Evolutionary conservation across 2,113 vertebrate genomes (phyloP), one percentile per base, ranked within the genome.

Genomic region (Hippocampus comes): DNA sequence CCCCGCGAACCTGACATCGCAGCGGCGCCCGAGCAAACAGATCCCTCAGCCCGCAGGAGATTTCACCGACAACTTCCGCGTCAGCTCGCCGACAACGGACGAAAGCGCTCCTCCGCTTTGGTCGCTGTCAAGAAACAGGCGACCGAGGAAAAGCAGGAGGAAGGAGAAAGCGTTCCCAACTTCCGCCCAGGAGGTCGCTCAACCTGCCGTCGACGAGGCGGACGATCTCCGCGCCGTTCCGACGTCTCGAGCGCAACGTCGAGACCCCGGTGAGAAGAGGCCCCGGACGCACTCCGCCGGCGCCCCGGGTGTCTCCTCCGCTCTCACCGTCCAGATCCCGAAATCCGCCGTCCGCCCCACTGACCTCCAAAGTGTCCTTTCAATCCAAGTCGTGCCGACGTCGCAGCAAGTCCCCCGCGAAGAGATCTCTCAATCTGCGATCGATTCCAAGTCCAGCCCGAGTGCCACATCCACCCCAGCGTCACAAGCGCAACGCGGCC

Each of bases 91-190:
- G 23, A 59, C 64, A 67, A 60, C 71, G 75, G 51, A 82, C 77
- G 74, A 80, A 79, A 46, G 59, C 21, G 3, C 68, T 27, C 9
- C 64, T 67, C 41, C 20, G 12, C 12, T 8, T 21, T 1, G 18
- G 10, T 21, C n/a, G 12, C 5, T 3, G 23, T 11, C 23, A 46
- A 79, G 78, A 76, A 48, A 15, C 21, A 80, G 53, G 65, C 71
- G 63, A 51, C 42, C 57, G 59, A 80, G 59, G 59, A 82, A 83
- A 38, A 76, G 76, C 7, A 49, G 59, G 67, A 81, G 71, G 66
- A 89, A 70, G 55, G 82, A 81, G 73, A 72, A 60, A 70, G 43
- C 5, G 42, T n/a, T 48, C 43, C 56, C 18, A 65, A 25, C 51
- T 53, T 49, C 57, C 23, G n/a, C 74, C 41, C 46, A 69, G 63